These are phyloP conservation scores for Agonopterix arenella DNA, from an alignment of 2,888 invertebrate species.

Conservation along the genomic window DNA sequence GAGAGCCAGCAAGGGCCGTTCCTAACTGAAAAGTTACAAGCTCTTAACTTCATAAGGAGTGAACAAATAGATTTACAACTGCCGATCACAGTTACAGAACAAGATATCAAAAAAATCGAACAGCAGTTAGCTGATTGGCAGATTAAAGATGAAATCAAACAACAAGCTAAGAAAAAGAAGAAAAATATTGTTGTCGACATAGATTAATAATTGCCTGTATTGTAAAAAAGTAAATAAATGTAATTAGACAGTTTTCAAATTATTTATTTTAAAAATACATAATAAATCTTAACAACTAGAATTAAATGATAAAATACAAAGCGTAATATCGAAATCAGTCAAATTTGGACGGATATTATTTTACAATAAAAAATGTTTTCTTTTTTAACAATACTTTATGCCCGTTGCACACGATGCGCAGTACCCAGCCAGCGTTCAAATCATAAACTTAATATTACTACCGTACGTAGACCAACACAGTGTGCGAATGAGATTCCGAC, in stretches of 20 bases:
- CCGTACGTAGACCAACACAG: too few relatives aligned
- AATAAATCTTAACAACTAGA: constrained; percentile 29
- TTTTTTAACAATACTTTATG: not conserved
- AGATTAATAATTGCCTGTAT: constrained; percentile 13
- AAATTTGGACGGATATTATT: constrained; percentile 57
- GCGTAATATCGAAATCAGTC: constrained; percentile 58
- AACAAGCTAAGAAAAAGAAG: constrained; percentile 55
- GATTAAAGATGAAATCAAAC: constrained; percentile 51
- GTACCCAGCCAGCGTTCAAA: too few relatives aligned
- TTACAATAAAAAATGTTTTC: constrained; percentile 19
- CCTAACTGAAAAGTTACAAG: constrained; percentile 82
- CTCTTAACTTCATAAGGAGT: constrained; percentile 83
- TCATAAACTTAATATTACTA: too few relatives aligned
- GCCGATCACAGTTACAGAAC: constrained; percentile 79
- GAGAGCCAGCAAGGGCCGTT: constrained; percentile 85
- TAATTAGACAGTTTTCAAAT: constrained; percentile 7
- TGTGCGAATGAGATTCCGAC: too few relatives aligned
- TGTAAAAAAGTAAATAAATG: not conserved
- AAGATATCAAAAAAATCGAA: constrained; percentile 80
- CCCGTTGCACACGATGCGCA: too few relatives aligned
- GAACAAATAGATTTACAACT: constrained; percentile 84
- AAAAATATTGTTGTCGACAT: constrained; percentile 43
- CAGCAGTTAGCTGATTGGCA: constrained; percentile 72
- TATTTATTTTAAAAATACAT: constrained; percentile 22
- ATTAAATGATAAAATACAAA: constrained; percentile 32